These are phyloP conservation scores for Drosophila falleni DNA, from an alignment of 2,888 invertebrate genomes.

Conservation along the genomic window DNA sequence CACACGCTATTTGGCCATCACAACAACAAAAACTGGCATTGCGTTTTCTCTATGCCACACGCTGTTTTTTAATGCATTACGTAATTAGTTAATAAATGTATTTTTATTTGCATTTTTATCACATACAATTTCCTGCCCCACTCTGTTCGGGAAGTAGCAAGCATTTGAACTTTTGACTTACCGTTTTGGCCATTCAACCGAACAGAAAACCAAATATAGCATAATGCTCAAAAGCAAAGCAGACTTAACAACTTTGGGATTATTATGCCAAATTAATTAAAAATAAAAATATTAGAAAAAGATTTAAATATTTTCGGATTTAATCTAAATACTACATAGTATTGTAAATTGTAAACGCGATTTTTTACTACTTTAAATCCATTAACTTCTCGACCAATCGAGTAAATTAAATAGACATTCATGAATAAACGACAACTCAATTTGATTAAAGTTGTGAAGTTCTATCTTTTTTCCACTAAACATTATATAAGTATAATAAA, in stretches of 20 bases:
- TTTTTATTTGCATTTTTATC: conserved; percentile 68
- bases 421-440: too few relatives aligned
- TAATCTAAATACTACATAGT: background rate
- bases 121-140: conserved; percentile 63
- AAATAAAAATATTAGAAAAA: background rate
- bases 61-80: conserved; percentile 55
- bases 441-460: too few relatives aligned
- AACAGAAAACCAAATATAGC: background rate
- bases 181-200: conserved; percentile 36
- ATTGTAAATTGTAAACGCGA: background rate
- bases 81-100: conserved; percentile 64
- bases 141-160: conserved; percentile 52
- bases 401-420: too few relatives aligned
- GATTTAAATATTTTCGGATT: background rate
- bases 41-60: conserved; percentile 67
- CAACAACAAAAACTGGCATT: conserved; percentile 18
- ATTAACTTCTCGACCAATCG: too few relatives aligned
- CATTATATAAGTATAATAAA: background rate
- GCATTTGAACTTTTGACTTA: conserved; percentile 63
- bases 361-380: background rate
- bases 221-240: background rate
- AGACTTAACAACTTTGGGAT: background rate
- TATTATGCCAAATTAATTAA: background rate
- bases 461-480: too few relatives aligned
- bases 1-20: conserved; percentile 55